These are phyloP conservation scores for Aldabrachelys gigantea DNA, from an alignment of 2,113 vertebrate genomes.

Conservation along the genomic window DNA sequence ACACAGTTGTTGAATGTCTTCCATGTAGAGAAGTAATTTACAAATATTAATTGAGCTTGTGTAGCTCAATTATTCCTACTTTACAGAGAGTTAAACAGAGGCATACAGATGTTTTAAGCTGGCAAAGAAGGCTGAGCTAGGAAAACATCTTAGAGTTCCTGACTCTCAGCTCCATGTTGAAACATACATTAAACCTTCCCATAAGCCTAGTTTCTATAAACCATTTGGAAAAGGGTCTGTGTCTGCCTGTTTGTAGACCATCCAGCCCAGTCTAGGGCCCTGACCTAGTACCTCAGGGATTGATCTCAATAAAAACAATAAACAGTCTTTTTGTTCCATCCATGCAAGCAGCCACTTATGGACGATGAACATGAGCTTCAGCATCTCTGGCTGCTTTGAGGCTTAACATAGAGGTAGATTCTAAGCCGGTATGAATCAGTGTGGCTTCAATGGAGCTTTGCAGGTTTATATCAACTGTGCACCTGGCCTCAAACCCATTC, in stretches of 20 bases:
- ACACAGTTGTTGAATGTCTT: not conserved
- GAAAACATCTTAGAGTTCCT: not conserved
- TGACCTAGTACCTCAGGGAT: not conserved
- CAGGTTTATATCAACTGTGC: not conserved
- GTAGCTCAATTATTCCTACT: not conserved
- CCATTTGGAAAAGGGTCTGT: not conserved
- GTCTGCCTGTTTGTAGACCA: not conserved
- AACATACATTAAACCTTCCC: not conserved
- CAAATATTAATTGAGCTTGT: not conserved
- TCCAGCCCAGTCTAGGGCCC: not conserved
- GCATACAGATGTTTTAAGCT: not conserved
- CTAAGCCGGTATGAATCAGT: not conserved
- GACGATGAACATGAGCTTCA: not conserved
- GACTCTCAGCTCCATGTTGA: not conserved
- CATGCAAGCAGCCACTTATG: not conserved
- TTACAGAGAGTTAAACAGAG: not conserved
- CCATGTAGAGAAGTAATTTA: not conserved
- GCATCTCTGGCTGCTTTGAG: not conserved
- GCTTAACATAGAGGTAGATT: not conserved
- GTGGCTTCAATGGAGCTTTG: not conserved
- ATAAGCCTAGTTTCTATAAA: not conserved
- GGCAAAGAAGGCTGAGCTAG: not conserved
- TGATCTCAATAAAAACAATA: not conserved
- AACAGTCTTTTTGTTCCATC: not conserved
- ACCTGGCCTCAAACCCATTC: not conserved